A percentile compares a stretch with the other conserved stretches of the same genome.
These are phyloP conservation scores for Drosophila dives DNA, from an alignment of 2,888 invertebrate genomes.

Conservation along the genomic window DNA sequence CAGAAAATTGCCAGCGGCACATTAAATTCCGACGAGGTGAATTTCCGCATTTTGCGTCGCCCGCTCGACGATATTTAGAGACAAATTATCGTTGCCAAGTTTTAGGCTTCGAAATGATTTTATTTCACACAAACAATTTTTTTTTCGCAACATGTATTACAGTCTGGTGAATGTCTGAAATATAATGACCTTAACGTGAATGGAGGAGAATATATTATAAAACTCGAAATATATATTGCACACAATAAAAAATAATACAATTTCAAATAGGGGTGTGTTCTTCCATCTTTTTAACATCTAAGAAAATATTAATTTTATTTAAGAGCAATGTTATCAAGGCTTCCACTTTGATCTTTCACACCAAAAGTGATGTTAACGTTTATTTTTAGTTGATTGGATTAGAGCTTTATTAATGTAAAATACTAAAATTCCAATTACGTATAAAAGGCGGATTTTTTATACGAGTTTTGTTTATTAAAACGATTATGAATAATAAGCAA, in stretches of 20 bases:
- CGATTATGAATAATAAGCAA: neutral
- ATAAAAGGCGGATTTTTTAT: constrained; percentile 6
- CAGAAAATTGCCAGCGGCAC: constrained; percentile 87
- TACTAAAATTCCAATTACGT: constrained; percentile 15
- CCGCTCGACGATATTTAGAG: constrained; percentile 60
- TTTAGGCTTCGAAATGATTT: neutral
- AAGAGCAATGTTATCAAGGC: neutral
- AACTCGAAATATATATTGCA: neutral
- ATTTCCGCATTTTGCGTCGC: constrained; percentile 79
- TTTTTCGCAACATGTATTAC: neutral
- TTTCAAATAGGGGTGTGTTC: neutral
- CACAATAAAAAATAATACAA: neutral
- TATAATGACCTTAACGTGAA: constrained; percentile 7
- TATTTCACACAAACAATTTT: neutral
- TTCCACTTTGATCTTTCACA: neutral
- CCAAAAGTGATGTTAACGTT: constrained; percentile 9
- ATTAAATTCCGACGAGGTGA: constrained; percentile 84
- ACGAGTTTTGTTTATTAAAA: neutral
- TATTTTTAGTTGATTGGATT: constrained; percentile 26
- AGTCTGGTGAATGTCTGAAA: neutral
- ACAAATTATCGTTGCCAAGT: constrained; percentile 22
- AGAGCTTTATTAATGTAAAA: neutral
- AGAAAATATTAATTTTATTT: neutral
- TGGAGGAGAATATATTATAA: neutral
- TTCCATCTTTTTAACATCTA: neutral